These are phyloP conservation scores for Thelaira solivaga DNA, from an alignment of 2,888 invertebrate genomes.

Conservation along the genomic window DNA sequence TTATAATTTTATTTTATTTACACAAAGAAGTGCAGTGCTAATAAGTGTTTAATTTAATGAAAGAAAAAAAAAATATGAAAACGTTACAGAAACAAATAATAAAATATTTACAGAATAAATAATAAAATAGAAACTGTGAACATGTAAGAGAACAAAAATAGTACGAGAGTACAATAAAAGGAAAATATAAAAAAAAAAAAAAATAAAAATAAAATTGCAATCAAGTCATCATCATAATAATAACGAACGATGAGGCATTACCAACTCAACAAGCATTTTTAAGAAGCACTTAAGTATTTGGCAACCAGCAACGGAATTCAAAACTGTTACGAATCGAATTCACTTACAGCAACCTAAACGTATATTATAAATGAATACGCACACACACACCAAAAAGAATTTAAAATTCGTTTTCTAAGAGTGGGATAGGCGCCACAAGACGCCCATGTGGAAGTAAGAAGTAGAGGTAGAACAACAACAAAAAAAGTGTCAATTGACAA, in stretches of 20 bases:
- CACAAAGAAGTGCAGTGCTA: constrained; percentile 13
- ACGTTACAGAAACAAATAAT: background rate
- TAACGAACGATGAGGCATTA: constrained; percentile 45
- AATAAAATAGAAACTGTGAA: constrained; percentile 9
- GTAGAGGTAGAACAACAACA: background rate
- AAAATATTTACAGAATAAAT: constrained; percentile 17
- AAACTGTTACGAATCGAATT: constrained; percentile 4
- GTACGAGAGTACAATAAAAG: constrained; percentile 8
- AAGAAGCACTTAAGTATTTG: constrained; percentile 60
- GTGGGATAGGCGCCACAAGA: background rate
- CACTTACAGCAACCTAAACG: background rate
- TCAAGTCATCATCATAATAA: constrained; percentile 36
- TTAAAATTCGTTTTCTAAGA: too few relatives aligned
- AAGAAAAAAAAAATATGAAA: background rate
- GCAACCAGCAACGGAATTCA: constrained; percentile 43
- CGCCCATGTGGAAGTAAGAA: background rate
- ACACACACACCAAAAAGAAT: background rate
- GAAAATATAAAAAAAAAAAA: background rate
- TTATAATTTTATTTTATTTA: constrained; percentile 30
- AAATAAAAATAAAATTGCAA: constrained; percentile 47
- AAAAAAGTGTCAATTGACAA: constrained; percentile 42
- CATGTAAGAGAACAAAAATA: too few relatives aligned
- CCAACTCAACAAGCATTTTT: constrained; percentile 53
- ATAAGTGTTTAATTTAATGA: constrained; percentile 24
- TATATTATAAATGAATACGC: background rate